Percentiles rank a stretch among this genome's conserved stretches.
phyloP scores from a whole-genome alignment of 2,888 invertebrate species.

The Cyclophora punctaria region DNA sequence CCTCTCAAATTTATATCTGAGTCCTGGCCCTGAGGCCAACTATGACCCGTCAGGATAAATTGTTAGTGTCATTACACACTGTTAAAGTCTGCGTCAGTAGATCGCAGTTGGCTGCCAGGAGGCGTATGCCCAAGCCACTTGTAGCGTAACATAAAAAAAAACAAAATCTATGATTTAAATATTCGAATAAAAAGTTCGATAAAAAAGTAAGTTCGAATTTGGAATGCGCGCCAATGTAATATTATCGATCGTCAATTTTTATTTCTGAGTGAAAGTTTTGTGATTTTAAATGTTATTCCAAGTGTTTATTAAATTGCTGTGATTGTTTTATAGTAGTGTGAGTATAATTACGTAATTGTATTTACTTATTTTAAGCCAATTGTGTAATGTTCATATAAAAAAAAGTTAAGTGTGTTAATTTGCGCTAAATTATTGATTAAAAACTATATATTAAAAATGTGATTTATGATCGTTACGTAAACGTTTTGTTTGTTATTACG shows the following conservation, averaged over 20 bases:
- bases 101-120: constrained; percentile 48
- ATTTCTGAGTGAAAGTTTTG: constrained; percentile 3
- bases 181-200: constrained; percentile 11
- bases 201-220: constrained; percentile 16
- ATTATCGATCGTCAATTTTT: constrained; percentile 4
- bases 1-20: constrained; percentile 45
- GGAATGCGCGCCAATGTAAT: constrained; percentile 17
- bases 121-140: constrained; percentile 38
- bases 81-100: constrained; percentile 60
- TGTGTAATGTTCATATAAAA: too few species aligned
- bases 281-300: constrained; percentile 12
- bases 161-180: constrained; percentile 7
- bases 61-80: constrained; percentile 61
- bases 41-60: constrained; percentile 63
- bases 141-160: constrained; percentile 12
- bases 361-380: background rate
- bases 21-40: constrained; percentile 46
- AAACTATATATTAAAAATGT: too few species aligned
- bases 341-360: constrained; percentile 10
- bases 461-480: too few species aligned
- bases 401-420: too few species aligned
- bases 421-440: too few species aligned
- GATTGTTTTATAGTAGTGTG: constrained; percentile 23
- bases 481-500: too few species aligned
- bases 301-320: constrained; percentile 24